phyloP scores from a whole-genome alignment of 2,797 vertebrate species.

The Oreochromis mossambicus region DNA sequence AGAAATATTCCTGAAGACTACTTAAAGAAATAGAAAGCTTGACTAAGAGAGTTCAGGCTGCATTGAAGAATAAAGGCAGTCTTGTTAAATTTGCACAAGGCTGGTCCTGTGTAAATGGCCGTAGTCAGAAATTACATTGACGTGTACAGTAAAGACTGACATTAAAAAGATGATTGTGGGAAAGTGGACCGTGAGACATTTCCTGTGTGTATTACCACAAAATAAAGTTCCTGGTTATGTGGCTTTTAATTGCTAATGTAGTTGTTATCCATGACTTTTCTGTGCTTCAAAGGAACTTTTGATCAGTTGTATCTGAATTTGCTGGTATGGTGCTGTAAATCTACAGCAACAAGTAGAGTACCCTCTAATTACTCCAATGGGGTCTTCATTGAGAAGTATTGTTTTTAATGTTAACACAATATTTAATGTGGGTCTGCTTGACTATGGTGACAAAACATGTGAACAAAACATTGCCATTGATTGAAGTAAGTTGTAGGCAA shows the following conservation, averaged over 20 bases:
- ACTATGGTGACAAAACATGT: not conserved
- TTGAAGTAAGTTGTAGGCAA: not conserved
- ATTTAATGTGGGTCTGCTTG: not conserved
- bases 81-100: not conserved
- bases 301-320: not conserved
- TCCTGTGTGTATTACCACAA: conserved; percentile 1
- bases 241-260: conserved; percentile 16
- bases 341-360: not conserved
- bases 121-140: not conserved
- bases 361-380: not conserved
- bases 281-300: conserved; percentile 10
- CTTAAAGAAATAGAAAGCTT: not conserved
- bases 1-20: not conserved
- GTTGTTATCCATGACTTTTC: not conserved
- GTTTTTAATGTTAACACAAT: not conserved
- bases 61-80: not conserved
- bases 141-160: not conserved
- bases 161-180: conserved; percentile 1
- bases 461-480: not conserved
- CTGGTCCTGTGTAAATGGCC: not conserved
- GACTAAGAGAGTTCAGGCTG: not conserved
- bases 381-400: not conserved
- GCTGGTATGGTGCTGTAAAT: not conserved
- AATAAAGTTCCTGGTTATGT: not conserved
- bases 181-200: not conserved